phyloP scores from a whole-genome alignment of 2,888 invertebrate genomes.

The Thelaira solivaga region DNA sequence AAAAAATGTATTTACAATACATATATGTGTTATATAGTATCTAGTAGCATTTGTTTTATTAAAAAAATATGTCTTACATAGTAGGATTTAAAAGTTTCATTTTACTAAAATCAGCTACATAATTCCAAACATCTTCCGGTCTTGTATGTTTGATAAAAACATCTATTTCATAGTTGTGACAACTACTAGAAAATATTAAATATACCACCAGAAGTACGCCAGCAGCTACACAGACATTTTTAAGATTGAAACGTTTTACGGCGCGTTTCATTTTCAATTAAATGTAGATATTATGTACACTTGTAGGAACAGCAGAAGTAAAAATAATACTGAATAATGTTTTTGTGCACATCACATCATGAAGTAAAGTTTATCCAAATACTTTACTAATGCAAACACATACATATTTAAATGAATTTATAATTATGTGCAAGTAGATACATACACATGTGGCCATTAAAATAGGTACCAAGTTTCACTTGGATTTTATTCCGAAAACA shows the following conservation, averaged over 20 bases:
- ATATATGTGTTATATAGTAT: not conserved
- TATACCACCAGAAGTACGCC: slow-evolving; percentile 67
- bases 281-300: not conserved
- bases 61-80: slow-evolving; percentile 80
- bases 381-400: not conserved
- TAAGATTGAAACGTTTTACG: slow-evolving; percentile 68
- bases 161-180: slow-evolving; percentile 77
- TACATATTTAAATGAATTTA: not conserved
- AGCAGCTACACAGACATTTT: slow-evolving; percentile 64
- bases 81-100: slow-evolving; percentile 84
- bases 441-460: too few relatives aligned
- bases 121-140: slow-evolving; percentile 84
- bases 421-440: not conserved
- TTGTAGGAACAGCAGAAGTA: slow-evolving; percentile 7
- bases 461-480: too few relatives aligned
- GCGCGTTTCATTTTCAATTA: slow-evolving; percentile 65
- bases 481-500: too few relatives aligned
- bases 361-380: slow-evolving; percentile 24
- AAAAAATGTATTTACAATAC: not conserved
- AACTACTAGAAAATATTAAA: slow-evolving; percentile 71
- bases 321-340: slow-evolving; percentile 42
- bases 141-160: slow-evolving; percentile 79
- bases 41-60: not conserved
- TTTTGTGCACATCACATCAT: not conserved
- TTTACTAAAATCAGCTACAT: slow-evolving; percentile 86